Conservation (phyloP, 2,888 invertebrate species). For the Lepidocyrtinus sp. region DNA sequence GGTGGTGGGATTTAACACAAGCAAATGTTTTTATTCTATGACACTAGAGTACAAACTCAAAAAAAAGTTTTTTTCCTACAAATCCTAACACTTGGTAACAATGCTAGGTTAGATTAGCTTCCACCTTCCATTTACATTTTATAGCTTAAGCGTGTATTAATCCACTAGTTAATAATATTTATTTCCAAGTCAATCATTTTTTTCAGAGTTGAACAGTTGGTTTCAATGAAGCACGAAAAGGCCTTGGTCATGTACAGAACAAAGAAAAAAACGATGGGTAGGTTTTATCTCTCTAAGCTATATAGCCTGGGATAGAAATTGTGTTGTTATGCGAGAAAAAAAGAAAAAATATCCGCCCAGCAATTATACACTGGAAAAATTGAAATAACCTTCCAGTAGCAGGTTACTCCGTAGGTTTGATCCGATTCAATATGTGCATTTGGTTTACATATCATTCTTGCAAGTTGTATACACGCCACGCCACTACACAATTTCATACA, state of each 20-base stretch:
- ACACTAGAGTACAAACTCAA: too few relatives aligned
- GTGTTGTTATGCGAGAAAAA: slow-evolving; percentile 5
- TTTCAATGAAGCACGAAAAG: slow-evolving; percentile 53
- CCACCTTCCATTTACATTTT: too few relatives aligned
- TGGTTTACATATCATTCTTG: slow-evolving; percentile 42
- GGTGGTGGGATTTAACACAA: too few relatives aligned
- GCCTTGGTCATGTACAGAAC: slow-evolving; percentile 37
- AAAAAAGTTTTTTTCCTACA: too few relatives aligned
- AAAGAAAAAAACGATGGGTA: neutral
- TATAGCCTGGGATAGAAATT: too few relatives aligned
- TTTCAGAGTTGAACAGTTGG: slow-evolving; percentile 1
- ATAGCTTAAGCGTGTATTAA: too few relatives aligned
- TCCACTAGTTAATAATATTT: slow-evolving; percentile 3
- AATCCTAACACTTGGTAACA: too few relatives aligned
- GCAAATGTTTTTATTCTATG: too few relatives aligned
- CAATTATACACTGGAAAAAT: slow-evolving; percentile 60
- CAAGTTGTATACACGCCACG: too few relatives aligned
- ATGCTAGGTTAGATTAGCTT: too few relatives aligned
- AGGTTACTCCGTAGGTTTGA: slow-evolving; percentile 23
- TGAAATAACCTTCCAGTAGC: slow-evolving; percentile 58
- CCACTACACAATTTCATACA: too few relatives aligned
- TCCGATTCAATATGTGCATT: slow-evolving; percentile 37
- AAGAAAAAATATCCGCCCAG: slow-evolving; percentile 48
- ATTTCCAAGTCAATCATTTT: slow-evolving; percentile 10
- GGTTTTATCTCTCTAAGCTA: too few relatives aligned